Base-by-base conservation (phyloP, 2,113 vertebrate species). In the Forbesichthys agassizii region DNA sequence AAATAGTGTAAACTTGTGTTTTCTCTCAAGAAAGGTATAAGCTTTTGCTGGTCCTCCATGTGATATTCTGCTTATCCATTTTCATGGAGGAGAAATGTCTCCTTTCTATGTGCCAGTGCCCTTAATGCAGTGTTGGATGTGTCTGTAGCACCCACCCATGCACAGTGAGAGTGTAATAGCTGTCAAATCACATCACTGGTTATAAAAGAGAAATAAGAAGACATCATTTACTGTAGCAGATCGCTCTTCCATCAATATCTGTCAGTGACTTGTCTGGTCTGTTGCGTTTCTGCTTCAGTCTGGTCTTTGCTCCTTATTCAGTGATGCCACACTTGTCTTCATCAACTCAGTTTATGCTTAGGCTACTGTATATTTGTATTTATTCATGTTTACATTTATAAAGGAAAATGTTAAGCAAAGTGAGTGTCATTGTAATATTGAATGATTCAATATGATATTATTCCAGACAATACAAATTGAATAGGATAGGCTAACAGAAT, bases 191-290 rank as follows among this genome's bases (percentile, higher is more conserved):
- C 6, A 33, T 47, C 55, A 55, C 55, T 55, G 36, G 33, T 55
- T 47, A 13, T 16, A 52, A 20, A 66, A 16, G 42, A 13, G 4
- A 55, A 66, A 66, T 66, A 51, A 12, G 7, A 42, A 47, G 64
- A 66, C 33, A 8, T 33, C 12, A 7, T 48, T 57, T n/a, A 67
- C 54, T 27, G 3, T 27, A 27, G 27, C 65, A 48, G 36, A 14
- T 18, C 33, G 42, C 42, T 65, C 13, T 9, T 27, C 49, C 36
- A 33, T 65, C 63, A n/a, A 47, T 66, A 55, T 66, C 64, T 55
- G 36, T 66, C 14, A 36, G 12, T 66, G 42, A n/a, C 42, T 20
- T 54, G 10, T 55, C 12, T 54, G 52, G 48, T 3, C 16, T 20
- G 11, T 9, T 11, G 27, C 13, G 4, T 13, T 36, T 12, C 11